phyloP scores from a whole-genome alignment of 2,797 vertebrate species.

The Sebastes dallii region DNA sequence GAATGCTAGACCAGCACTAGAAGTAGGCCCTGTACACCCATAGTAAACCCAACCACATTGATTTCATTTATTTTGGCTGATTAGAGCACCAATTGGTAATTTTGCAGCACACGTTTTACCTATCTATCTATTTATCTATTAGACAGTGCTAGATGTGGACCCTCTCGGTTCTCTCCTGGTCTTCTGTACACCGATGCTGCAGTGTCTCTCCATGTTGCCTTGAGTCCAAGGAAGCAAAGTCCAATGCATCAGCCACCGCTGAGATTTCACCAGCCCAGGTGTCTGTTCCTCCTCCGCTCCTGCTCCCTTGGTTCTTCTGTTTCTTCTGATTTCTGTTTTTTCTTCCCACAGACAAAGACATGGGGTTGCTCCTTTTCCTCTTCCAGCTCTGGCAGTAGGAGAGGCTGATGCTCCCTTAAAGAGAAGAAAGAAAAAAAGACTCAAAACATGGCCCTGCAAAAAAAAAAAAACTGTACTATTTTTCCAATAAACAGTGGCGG shows the following conservation, averaged over 20 bases:
- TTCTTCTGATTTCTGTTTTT: neutral
- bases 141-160: neutral
- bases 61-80: neutral
- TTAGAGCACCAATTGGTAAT: neutral
- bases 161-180: neutral
- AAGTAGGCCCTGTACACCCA: neutral
- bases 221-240: neutral
- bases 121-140: neutral
- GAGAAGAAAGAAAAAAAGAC: neutral
- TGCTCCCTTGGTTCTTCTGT: neutral
- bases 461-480: neutral
- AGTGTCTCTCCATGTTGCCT: neutral
- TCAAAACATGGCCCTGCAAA: neutral
- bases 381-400: slow-evolving; percentile 3
- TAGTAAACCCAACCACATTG: neutral
- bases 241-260: neutral
- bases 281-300: neutral
- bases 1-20: neutral
- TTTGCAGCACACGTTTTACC: neutral
- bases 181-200: neutral
- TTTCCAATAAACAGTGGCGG: neutral
- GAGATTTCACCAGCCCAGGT: neutral
- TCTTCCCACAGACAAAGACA: neutral
- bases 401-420: slow-evolving; percentile 1
- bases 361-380: neutral